Base-by-base conservation (phyloP, 1,140 invertebrate genomes). In the Lanistes nyassanus region DNA sequence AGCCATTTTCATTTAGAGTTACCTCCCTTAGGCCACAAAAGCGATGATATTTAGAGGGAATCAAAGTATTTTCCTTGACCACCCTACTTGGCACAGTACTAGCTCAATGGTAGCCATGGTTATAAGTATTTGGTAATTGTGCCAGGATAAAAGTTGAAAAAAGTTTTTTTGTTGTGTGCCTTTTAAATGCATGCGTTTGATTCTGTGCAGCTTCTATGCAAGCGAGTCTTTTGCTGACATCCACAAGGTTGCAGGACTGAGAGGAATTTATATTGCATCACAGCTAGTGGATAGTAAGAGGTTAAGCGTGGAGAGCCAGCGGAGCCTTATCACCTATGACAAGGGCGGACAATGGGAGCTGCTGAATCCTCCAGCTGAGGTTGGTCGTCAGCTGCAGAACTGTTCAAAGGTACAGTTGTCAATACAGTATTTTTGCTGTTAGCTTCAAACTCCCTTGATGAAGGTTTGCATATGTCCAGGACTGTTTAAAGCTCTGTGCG, bases 211-310 rank as follows among this genome's bases (percentile, higher is more conserved):
- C 82, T 93, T 93, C 73, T 92, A 94, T 16, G 91, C 93, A 2
- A 93, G 95, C 69, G 93, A 95, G 78, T 87, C 94, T 16, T 97
- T 97, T 90, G 94, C 94, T n/a, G 96, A 97, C 85, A 86, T 98
- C 0, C 95, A 97, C 83, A 95, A 94, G 86, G 94, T 98, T 0
- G 93, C 95, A 85, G 96, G 96, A 13, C 86, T 98, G 21, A 91
- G 93, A 36, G 96, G 96, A 6, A 94, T 97, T 71, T 97, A 96
- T 87, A 96, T 97, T 77, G 96, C 95, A 1, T 96, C 95, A 0
- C 93, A 94, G 85, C 92, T 96, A 0, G 83, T 80, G 13, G 80
- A 81, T 39, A 75, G 74, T n/a, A 55, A 71, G 37, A 62, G 47
- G 13, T 76, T 84, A 13, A 64, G 71, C 42, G n/a, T 77, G 0